Base-by-base conservation (phyloP, 2,888 invertebrate species). In the Dolichomitus sp. region DNA sequence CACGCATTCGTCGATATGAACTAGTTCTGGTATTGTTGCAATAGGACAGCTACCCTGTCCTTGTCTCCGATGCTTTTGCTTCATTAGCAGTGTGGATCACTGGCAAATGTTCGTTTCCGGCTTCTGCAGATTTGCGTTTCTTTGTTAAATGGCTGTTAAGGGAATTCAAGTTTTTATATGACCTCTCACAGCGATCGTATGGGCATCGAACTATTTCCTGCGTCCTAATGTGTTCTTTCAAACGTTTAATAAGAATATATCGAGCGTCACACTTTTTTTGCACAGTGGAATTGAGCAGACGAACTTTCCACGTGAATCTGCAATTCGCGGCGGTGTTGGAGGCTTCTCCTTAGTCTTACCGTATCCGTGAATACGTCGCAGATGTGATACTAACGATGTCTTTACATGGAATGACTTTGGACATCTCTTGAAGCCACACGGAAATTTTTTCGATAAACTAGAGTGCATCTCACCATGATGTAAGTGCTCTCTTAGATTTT, bases 131-230 rank as follows among this genome's bases (percentile, higher is more conserved):
- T 17, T 19, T 42, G 50, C n/a, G 50, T 50, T 61, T 65, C 75
- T 75, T 82, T 9, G 77, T 50, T 42, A 80, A 50, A 65, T 83
- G 86, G 19, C 85, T 40, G 11, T 80, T 83, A 19, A 86, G 84
- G 6, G 86, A 85, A 63, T 57, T 57, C 52, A 83, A 33, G 5
- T 59, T 59, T 6, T 33, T 40, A 52, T 84, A 85, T 12, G 45
- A 65, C 14, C 50, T 82, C 1, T 63, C 27, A 23, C 83, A 83
- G 17, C 40, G 5, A 14, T 19, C 12, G 42, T 37, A 42, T 4
- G 77, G 74, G 59, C 83, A 86, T 23, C 27, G 37, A 30, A 86
- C 40, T 19, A 42, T 33, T 30, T 48, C 9, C 2, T 76, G 77
- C 7, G 68, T 40, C 37, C 57, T 42, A 17, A 85, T 78, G 59